Percentiles rank a stretch among this genome's conserved stretches.
Evolutionary conservation across 1,140 invertebrate genomes (phyloP).

Genomic region (Campoletis sonorensis): DNA sequence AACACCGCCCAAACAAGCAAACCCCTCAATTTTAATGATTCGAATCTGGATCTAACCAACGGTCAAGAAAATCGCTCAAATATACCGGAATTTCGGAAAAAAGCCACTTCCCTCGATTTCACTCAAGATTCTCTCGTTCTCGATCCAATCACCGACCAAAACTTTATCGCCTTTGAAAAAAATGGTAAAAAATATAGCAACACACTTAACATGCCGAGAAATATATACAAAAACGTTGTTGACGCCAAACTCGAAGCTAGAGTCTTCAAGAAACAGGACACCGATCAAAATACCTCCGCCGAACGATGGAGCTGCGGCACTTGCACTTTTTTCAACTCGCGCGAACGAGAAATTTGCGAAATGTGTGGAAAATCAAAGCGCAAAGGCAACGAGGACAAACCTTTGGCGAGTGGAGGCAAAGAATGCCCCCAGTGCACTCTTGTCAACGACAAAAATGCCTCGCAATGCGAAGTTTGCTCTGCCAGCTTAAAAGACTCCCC

Average conservation of each 20-base stretch:
- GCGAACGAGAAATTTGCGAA: constrained; percentile 81
- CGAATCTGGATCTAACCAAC: constrained; percentile 48
- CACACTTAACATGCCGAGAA: constrained; percentile 30
- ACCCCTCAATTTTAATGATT: constrained; percentile 38
- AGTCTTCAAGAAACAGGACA: constrained; percentile 34
- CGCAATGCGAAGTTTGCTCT: constrained; percentile 83
- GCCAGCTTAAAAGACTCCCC: constrained; percentile 85
- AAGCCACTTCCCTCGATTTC: constrained; percentile 57
- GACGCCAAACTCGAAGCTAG: background rate
- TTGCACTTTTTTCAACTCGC: constrained; percentile 84
- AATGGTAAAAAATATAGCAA: constrained; percentile 20
- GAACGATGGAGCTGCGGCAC: constrained; percentile 82
- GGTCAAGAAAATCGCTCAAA: constrained; percentile 46
- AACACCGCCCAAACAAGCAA: background rate
- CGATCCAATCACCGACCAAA: background rate
- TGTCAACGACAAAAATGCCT: constrained; percentile 84
- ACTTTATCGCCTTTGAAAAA: background rate
- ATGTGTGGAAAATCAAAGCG: constrained; percentile 85
- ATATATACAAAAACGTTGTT: background rate
- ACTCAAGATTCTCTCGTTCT: constrained; percentile 51
- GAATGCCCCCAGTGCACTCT: constrained; percentile 88
- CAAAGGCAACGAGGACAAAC: constrained; percentile 79
- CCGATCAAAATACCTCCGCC: background rate
- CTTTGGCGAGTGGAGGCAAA: constrained; percentile 84
- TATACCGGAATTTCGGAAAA: constrained; percentile 56